Evolutionary conservation across 2,797 vertebrate genomes (phyloP).

Genomic region (Pristis pectinata): DNA sequence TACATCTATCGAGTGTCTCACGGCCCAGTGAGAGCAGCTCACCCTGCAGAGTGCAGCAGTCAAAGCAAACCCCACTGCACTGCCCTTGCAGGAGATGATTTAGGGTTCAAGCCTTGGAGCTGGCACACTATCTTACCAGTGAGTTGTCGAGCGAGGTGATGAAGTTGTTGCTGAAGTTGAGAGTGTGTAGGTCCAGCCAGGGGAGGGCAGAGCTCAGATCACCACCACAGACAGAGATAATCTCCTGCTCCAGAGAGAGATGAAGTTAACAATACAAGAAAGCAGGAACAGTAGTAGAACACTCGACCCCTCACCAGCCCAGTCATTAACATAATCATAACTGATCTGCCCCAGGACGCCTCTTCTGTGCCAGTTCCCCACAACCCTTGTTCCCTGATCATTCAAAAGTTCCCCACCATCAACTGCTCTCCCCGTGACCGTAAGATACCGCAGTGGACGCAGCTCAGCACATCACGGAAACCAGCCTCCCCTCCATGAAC

Average conservation of each 20-base stretch:
- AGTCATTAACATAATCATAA: background rate
- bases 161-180: conserved; percentile 89
- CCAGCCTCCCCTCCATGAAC: too few species aligned
- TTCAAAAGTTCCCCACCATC: too few species aligned
- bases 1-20: too few species aligned
- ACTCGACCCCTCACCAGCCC: background rate
- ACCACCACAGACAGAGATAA: conserved; percentile 85
- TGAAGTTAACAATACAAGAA: background rate
- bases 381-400: too few species aligned
- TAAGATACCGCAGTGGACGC: too few species aligned
- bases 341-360: background rate
- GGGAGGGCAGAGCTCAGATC: conserved; percentile 89
- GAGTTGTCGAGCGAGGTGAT: conserved; percentile 81
- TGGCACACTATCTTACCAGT: conserved; percentile 62
- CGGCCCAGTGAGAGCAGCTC: too few species aligned
- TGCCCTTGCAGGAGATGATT: background rate
- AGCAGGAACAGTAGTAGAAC: too few species aligned
- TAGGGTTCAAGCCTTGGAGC: too few species aligned
- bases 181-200: conserved; percentile 85
- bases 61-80: background rate
- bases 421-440: too few species aligned
- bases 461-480: too few species aligned
- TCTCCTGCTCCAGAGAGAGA: conserved; percentile 63
- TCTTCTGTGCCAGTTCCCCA: too few species aligned
- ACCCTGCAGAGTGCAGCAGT: background rate